A percentile compares a stretch with the other conserved stretches of the same genome.
phyloP scores from a whole-genome alignment of 2,888 invertebrate species.

The Latrodectus hesperus region DNA sequence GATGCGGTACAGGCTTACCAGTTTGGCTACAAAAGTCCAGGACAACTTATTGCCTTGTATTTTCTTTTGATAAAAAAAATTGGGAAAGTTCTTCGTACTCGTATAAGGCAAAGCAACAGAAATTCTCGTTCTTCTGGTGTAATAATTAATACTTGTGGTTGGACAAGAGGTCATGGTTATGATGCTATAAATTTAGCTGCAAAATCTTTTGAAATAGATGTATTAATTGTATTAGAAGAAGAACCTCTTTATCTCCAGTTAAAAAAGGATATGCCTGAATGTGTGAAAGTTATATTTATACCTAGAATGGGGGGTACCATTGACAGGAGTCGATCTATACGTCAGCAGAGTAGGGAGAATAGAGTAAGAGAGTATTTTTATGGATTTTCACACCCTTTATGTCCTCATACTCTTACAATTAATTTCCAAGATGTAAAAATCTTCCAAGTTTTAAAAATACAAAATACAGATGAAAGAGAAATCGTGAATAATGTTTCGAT shows the following conservation, averaged over 20 bases:
- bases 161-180: conserved; percentile 92
- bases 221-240: conserved; percentile 95
- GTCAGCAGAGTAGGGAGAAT: conserved; percentile 85
- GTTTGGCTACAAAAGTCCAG: conserved; percentile 88
- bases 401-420: conserved; percentile 95
- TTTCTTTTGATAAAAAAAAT: conserved; percentile 87
- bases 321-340: conserved; percentile 83
- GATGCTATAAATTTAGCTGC: conserved; percentile 90
- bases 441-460: conserved; percentile 94
- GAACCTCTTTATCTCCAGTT: conserved; percentile 96
- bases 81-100: conserved; percentile 88
- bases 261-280: conserved; percentile 91
- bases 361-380: conserved; percentile 96
- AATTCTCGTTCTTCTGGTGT: conserved; percentile 83
- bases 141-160: conserved; percentile 97
- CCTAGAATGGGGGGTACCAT: conserved; percentile 98
- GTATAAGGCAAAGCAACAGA: conserved; percentile 86
- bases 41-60: conserved; percentile 86
- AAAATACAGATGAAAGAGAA: conserved; percentile 81
- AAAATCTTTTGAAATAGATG: conserved; percentile 93
- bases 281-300: conserved; percentile 91
- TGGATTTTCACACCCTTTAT: conserved; percentile 85
- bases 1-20: conserved; percentile 94
- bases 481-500: conserved; percentile 98
- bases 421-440: conserved; percentile 91